phyloP scores from a whole-genome alignment of 1,140 invertebrate genomes.

The Akabosia matsudoensis region DNA sequence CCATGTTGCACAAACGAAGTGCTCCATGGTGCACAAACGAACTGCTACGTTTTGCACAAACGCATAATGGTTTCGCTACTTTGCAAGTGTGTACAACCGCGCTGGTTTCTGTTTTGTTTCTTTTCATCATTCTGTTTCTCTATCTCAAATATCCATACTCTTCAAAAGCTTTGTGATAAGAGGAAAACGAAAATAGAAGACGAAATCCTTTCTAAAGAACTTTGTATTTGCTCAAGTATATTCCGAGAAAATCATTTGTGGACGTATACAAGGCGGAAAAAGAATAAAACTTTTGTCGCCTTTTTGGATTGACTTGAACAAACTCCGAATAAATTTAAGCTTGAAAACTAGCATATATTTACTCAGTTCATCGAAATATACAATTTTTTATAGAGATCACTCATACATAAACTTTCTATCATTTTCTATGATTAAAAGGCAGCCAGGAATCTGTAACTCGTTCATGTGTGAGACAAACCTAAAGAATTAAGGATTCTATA shows the following conservation, averaged over 20 bases:
- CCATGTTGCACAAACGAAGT: too few relatives aligned
- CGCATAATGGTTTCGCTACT: too few relatives aligned
- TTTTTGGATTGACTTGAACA: conserved; percentile 24
- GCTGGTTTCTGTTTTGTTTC: not conserved
- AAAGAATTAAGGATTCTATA: not conserved
- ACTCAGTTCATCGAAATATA: not conserved
- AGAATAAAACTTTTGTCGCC: conserved; percentile 18
- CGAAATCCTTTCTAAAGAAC: not conserved
- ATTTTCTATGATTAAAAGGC: too few relatives aligned
- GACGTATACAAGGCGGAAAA: not conserved
- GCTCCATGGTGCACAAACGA: too few relatives aligned
- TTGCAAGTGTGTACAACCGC: too few relatives aligned
- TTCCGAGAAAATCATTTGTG: not conserved
- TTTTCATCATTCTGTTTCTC: conserved; percentile 4
- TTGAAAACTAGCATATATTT: not conserved
- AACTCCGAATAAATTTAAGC: conserved; percentile 13
- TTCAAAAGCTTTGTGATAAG: conserved; percentile 23
- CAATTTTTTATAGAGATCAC: too few relatives aligned
- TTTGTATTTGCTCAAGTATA: not conserved
- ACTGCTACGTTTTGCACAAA: too few relatives aligned
- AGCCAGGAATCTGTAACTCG: not conserved
- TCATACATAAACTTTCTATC: not conserved
- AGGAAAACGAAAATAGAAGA: conserved; percentile 10
- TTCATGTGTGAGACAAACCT: not conserved
- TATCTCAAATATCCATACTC: too few relatives aligned